Percentiles rank a stretch among this genome's conserved stretches.
Conservation (phyloP, 2,797 vertebrate genomes). For the Phataginus tetradactyla region DNA sequence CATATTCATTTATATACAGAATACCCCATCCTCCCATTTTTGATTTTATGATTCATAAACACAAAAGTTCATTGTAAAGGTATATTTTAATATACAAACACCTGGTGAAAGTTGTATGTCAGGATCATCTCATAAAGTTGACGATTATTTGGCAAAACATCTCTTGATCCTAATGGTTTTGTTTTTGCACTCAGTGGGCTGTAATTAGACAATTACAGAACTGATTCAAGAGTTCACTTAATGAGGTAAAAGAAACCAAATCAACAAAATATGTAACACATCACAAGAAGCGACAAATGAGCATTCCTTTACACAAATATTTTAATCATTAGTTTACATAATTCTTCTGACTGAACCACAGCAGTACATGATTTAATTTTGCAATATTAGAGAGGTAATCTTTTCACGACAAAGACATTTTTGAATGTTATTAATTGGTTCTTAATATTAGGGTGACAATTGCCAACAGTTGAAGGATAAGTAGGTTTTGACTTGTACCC, state of each 20-base stretch:
- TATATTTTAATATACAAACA: conserved; percentile 3
- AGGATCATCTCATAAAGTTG: conserved; percentile 97
- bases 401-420: conserved; percentile 27
- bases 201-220: conserved; percentile 66
- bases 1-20: not conserved
- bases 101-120: conserved; percentile 97
- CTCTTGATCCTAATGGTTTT: conserved; percentile 94
- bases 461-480: not conserved
- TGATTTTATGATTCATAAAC: conserved; percentile 19
- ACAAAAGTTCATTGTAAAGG: not conserved
- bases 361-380: not conserved
- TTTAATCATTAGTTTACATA: conserved; percentile 12
- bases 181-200: conserved; percentile 96
- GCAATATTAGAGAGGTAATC: not conserved
- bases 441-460: not conserved
- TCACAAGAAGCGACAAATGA: not conserved
- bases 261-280: not conserved
- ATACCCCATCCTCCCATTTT: not conserved
- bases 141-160: conserved; percentile 96
- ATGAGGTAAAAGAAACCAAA: not conserved
- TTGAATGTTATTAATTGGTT: not conserved
- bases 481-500: not conserved
- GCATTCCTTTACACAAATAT: not conserved
- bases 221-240: conserved; percentile 22
- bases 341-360: not conserved